Evolutionary conservation across 92 coral and sea anemone genomes (phyloP), one percentile per base, ranked within the genome.

Genomic region (Epizoanthus ramosus): DNA sequence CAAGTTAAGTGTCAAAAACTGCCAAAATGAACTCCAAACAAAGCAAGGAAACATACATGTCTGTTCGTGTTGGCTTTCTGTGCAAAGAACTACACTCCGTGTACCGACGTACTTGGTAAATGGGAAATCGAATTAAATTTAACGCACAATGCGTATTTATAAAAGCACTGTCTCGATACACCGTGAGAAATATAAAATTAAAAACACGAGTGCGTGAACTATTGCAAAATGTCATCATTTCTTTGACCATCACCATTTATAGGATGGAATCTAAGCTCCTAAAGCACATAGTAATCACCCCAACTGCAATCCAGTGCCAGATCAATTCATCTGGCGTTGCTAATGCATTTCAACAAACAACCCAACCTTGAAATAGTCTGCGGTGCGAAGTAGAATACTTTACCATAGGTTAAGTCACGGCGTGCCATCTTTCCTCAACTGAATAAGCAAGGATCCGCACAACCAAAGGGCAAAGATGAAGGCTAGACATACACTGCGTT

Each of bases 341-440:
- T 45, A 39, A 71, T 9, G 57, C 17, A 10, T 45, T 45, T 71
- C 75, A 71, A 16, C 75, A 56, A 37, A 56, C 31, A 12, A 19
- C 56, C 31, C 10, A 37, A 37, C 50, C 57, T 71, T 47, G 28
- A 16, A 24, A 71, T 6, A 71, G 58, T 71, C 50, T 15, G 43
- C 57, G 8, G 10, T 24, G 6, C 31, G 41, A 22, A n/a, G 10
- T 37, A 37, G 43, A 37, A 47, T 19, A 79, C 77, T 2, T 85
- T 63, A 88, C 92, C 92, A 67, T 84, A 88, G 68, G 92, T 75
- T 28, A 88, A 76, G 22, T 88, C 92, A 63, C 85, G 88, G 60
- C 74, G 82, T 25, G 88, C 81, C 92, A 88, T 88, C 21, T 75
- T 56, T 56, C 64, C 13, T 10, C 50, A 59, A 18, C 65, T 22